Evolutionary conservation across 37 sponge, comb jelly and placozoan genomes (phyloP), one percentile per base, ranked within the genome.

Genomic region (Amphimedon queenslandica): DNA sequence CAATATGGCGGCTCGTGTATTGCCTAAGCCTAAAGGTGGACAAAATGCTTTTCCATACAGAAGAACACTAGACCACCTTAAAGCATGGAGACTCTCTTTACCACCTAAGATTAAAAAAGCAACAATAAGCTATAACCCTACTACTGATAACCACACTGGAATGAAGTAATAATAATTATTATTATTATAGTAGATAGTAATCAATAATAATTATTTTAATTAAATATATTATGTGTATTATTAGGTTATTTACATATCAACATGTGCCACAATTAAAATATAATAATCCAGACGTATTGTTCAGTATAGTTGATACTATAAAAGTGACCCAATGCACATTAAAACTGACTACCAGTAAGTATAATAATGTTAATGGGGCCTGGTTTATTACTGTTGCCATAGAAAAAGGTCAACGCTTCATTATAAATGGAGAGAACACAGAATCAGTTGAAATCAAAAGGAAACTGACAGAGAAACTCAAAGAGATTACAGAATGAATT

Each of bases 231-330:
- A 23, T 57, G 16, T 8, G 11, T 23, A 40, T 8, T 2, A 58
- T 21, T 60, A 88, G 88, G 79, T 35, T 88, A 47, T 91, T 91
- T 47, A 63, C 84, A 13, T 79, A 73, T 64, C 78, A 91, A 67
- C 85, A 85, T 43, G 42, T 91, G 4, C 91, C 91, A 4, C 91
- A 91, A 76, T 64, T 91, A 40, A 82, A 69, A 58, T 91, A 79
- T 34, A 75, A 82, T 66, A 91, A 91, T 61, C 86, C 91, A 0
- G 2, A 77, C 1, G 63, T 91, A 5, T 56, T 74, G 72, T 71
- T 87, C 34, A 23, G n/a, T 5, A 58, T 83, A 23, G 39, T 47
- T 8, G 13, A 13, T 18, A 47, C 8, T 13, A 47, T 18, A 47
- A 47, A 8, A 18, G 13, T 47, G 13, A 18, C 53, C 8, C 8